Evolutionary conservation across 2,113 vertebrate species (phyloP).

Genomic region (Varanus salvator): DNA sequence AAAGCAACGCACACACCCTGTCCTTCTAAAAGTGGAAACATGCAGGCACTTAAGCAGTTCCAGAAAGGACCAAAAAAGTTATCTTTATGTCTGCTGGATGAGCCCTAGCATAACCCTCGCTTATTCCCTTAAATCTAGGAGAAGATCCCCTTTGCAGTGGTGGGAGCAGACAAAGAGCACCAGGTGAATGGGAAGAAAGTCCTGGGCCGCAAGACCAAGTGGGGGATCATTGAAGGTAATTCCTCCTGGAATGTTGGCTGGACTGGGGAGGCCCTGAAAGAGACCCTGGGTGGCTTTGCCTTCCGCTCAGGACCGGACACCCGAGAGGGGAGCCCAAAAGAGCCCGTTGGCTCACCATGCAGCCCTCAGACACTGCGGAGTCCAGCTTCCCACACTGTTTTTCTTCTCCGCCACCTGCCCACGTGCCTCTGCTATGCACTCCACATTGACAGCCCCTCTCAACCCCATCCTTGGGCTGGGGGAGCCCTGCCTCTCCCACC

Average conservation of each 20-base stretch:
- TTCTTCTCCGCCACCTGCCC: not conserved
- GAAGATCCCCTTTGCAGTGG: conserved; percentile 93
- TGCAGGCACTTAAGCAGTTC: no score
- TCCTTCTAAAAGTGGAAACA: no score
- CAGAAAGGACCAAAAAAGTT: not conserved
- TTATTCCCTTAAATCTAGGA: conserved; percentile 73
- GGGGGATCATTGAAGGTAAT: conserved; percentile 96
- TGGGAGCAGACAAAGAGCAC: conserved; percentile 93
- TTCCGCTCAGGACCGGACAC: not conserved
- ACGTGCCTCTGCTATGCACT: not conserved
- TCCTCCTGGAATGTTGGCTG: not conserved
- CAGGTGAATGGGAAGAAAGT: conserved; percentile 92
- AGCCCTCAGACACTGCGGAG: not conserved
- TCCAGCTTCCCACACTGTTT: not conserved
- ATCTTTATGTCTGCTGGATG: rapidly evolving
- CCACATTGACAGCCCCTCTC: not conserved
- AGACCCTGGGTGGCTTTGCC: not conserved
- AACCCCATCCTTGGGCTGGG: not conserved
- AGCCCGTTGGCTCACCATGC: not conserved
- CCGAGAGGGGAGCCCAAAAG: not conserved
- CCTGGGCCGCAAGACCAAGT: conserved; percentile 95
- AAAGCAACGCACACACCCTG: no score
- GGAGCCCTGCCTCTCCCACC: not conserved
- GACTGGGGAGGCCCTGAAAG: not conserved
- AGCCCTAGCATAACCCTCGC: rapidly evolving